A percentile compares a stretch with the other conserved stretches of the same genome.
Evolutionary conservation across 2,113 vertebrate species (phyloP).

Genomic region (Tragulus kanchil): DNA sequence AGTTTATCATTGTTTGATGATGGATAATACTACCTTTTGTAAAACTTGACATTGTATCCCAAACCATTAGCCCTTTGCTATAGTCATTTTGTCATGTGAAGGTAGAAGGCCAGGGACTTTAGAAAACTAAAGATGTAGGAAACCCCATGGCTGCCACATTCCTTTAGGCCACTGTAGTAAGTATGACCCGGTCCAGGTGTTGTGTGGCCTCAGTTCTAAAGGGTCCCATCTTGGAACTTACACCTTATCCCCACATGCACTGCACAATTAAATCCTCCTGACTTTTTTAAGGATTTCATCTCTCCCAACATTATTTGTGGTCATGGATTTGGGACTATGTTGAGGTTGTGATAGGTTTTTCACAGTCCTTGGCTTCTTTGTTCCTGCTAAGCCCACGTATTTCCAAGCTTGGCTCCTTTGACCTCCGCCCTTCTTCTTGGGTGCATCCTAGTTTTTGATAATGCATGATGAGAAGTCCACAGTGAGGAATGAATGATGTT

Average conservation of each 20-base stretch:
- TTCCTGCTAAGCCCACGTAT: not conserved
- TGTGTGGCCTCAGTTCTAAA: not conserved
- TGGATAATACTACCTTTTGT: conserved; percentile 62
- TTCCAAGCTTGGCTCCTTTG: not conserved
- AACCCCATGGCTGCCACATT: not conserved
- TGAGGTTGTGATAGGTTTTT: not conserved
- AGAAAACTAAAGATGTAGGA: not conserved
- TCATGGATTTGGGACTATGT: not conserved
- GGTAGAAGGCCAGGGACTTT: not conserved
- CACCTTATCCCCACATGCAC: not conserved
- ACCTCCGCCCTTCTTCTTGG: not conserved
- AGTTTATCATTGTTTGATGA: conserved; percentile 68
- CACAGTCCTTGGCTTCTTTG: not conserved
- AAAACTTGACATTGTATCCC: conserved; percentile 70
- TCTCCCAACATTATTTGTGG: not conserved
- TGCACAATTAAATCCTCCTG: not conserved
- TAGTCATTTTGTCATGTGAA: not conserved
- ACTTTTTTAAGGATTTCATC: not conserved
- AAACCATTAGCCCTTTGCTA: too few relatives aligned
- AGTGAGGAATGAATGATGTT: not conserved
- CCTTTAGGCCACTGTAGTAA: not conserved
- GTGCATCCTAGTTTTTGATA: not conserved
- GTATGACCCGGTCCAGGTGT: not conserved
- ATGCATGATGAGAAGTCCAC: not conserved
- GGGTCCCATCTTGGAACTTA: not conserved